phyloP scores from a whole-genome alignment of 1,140 invertebrate species.

The Dinothrombium tinctorium region DNA sequence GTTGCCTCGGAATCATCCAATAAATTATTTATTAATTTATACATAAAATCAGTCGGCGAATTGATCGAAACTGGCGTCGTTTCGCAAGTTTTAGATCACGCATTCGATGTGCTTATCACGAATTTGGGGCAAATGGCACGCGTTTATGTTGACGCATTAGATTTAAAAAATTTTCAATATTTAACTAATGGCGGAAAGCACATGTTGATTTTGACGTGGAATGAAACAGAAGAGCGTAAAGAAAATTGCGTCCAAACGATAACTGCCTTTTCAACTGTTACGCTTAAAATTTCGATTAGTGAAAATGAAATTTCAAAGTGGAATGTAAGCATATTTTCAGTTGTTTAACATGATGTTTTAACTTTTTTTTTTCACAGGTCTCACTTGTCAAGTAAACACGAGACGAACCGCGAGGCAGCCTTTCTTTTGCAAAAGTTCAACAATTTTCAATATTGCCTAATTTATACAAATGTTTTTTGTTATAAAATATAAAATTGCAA shows the following conservation, averaged over 20 bases:
- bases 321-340: background rate
- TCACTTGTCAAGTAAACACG: too few relatives aligned
- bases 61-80: slow-evolving; percentile 38
- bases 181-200: background rate
- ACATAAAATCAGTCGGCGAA: slow-evolving; percentile 28
- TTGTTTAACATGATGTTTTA: background rate
- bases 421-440: too few relatives aligned
- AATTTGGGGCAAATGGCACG: slow-evolving; percentile 43
- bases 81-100: slow-evolving; percentile 43
- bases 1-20: slow-evolving; percentile 47
- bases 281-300: background rate
- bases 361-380: too few relatives aligned
- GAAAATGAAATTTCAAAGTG: background rate
- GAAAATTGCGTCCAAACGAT: background rate
- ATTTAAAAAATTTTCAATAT: slow-evolving; percentile 4
- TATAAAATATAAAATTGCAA: too few relatives aligned
- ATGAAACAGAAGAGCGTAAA: background rate
- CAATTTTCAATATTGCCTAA: too few relatives aligned
- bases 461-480: too few relatives aligned
- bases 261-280: background rate
- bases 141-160: slow-evolving; percentile 29
- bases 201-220: background rate
- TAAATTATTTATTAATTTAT: slow-evolving; percentile 51
- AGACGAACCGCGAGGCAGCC: too few relatives aligned
- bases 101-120: slow-evolving; percentile 55